These are phyloP conservation scores for Cyanocitta stelleri DNA, from an alignment of 2,113 vertebrate genomes.

Conservation along the genomic window DNA sequence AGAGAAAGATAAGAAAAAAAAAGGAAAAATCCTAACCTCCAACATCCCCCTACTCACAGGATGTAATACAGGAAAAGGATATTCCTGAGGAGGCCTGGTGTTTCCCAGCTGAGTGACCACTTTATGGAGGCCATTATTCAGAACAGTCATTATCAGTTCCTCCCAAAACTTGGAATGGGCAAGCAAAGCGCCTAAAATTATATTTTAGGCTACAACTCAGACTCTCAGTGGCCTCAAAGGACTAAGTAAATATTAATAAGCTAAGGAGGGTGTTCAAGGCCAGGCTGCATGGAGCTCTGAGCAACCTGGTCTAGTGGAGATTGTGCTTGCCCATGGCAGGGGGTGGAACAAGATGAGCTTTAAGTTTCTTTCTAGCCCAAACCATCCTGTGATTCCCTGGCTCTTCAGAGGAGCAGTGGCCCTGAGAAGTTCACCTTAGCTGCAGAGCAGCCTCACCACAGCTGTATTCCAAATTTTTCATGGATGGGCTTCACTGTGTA, in stretches of 20 bases:
- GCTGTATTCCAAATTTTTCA: no score
- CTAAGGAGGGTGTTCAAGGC: neutral
- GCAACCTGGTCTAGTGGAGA: neutral
- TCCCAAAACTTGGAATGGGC: neutral
- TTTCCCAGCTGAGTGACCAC: neutral
- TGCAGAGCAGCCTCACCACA: neutral
- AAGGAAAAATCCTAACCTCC: no score
- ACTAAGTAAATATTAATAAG: neutral
- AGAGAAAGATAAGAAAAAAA: neutral
- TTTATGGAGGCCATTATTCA: neutral
- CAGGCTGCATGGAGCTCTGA: neutral
- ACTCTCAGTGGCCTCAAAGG: neutral
- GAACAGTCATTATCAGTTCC: neutral
- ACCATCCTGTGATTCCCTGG: neutral
- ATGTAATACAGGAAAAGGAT: neutral
- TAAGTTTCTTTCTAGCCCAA: neutral
- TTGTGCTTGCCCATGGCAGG: neutral
- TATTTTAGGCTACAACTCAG: neutral
- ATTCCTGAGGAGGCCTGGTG: neutral
- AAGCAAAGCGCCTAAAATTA: neutral
- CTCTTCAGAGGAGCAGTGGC: neutral
- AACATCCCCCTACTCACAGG: neutral
- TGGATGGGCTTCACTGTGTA: neutral
- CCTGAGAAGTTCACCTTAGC: neutral
- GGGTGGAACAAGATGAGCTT: neutral